These are phyloP conservation scores for Andrena bucephala DNA, from an alignment of 2,888 invertebrate genomes.

Conservation along the genomic window DNA sequence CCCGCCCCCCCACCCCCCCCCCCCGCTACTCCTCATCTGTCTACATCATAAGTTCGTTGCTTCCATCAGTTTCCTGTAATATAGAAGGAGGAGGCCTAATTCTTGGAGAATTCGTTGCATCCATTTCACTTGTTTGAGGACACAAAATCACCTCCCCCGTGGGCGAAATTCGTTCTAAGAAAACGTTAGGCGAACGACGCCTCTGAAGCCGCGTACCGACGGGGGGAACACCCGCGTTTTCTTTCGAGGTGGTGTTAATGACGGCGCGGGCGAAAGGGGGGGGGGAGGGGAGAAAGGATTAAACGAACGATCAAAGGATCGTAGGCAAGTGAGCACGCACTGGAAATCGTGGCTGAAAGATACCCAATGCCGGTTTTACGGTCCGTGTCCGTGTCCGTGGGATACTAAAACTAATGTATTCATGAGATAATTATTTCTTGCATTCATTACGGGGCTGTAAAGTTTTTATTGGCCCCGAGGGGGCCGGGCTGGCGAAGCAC, in stretches of 20 bases:
- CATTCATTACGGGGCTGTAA: slow-evolving; percentile 80
- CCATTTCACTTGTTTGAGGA: too few relatives aligned
- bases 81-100: too few relatives aligned
- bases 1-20: neutral
- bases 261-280: neutral
- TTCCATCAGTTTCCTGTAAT: slow-evolving; percentile 9
- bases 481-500: slow-evolving; percentile 66
- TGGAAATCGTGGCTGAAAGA: slow-evolving; percentile 73
- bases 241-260: slow-evolving; percentile 48
- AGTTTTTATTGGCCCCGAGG: slow-evolving; percentile 76
- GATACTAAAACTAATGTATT: slow-evolving; percentile 82
- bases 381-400: slow-evolving; percentile 72
- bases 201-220: neutral
- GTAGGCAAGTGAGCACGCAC: slow-evolving; percentile 58
- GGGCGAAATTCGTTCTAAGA: neutral
- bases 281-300: slow-evolving; percentile 7
- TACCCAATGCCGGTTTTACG: slow-evolving; percentile 74
- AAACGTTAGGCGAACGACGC: slow-evolving; percentile 5
- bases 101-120: too few relatives aligned
- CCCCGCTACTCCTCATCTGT: slow-evolving; percentile 42
- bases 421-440: slow-evolving; percentile 83
- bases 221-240: slow-evolving; percentile 23
- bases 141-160: too few relatives aligned
- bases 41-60: slow-evolving; percentile 47
- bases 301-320: slow-evolving; percentile 58